phyloP scores from a whole-genome alignment of 2,113 vertebrate genomes.

The Leiothrix lutea region DNA sequence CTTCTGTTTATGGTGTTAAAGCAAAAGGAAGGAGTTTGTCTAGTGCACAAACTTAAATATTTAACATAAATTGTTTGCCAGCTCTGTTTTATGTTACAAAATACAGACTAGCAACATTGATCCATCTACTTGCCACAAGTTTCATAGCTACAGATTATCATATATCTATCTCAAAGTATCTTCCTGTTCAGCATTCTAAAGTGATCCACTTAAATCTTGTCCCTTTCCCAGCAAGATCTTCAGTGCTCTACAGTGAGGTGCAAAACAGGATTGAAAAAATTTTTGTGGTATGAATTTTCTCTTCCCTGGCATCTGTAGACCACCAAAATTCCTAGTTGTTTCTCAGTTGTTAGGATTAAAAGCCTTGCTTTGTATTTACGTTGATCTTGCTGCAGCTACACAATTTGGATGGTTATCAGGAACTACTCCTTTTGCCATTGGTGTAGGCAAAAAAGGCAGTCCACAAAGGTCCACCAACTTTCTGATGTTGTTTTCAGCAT shows the following conservation, averaged over 20 bases:
- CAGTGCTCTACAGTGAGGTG: not conserved
- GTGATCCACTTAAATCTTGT: not conserved
- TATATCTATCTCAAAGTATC: not conserved
- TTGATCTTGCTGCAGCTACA: conserved; percentile 91
- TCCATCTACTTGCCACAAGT: not conserved
- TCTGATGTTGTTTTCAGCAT: conserved; percentile 81
- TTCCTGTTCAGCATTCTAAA: not conserved
- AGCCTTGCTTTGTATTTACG: conserved; percentile 66
- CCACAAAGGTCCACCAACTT: conserved; percentile 83
- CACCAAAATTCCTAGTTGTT: not conserved
- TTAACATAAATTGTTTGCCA: not conserved
- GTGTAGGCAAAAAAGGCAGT: conserved; percentile 92
- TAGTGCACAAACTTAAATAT: not conserved
- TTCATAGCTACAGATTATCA: not conserved
- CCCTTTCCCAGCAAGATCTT: not conserved
- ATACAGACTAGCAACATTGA: not conserved
- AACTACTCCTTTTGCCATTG: conserved; percentile 96
- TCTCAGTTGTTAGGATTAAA: not conserved
- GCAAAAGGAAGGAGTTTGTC: not conserved
- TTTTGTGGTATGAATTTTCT: not conserved
- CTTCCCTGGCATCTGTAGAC: not conserved
- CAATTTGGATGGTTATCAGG: conserved; percentile 90
- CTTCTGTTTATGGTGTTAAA: not conserved
- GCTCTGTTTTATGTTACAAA: not conserved
- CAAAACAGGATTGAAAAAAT: not conserved